These are phyloP conservation scores for Anguilla anguilla DNA, from an alignment of 2,797 vertebrate genomes.

Conservation along the genomic window DNA sequence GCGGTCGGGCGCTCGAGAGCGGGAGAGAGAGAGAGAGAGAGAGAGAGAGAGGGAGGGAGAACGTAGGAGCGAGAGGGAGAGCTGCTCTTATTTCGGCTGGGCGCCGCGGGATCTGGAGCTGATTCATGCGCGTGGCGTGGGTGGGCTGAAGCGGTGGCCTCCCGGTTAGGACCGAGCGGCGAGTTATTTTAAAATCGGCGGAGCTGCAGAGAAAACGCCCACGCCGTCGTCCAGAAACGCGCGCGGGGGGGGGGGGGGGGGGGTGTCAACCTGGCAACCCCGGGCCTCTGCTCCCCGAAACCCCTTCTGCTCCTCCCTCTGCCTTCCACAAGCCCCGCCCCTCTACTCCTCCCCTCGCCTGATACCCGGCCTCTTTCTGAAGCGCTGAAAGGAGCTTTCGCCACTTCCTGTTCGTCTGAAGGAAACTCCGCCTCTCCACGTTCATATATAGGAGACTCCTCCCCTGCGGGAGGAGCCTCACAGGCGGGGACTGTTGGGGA, in stretches of 20 bases:
- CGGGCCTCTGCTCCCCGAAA: constrained; percentile 56
- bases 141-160: background rate
- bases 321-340: too few species aligned
- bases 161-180: background rate
- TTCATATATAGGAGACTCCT: too few species aligned
- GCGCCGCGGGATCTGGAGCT: background rate
- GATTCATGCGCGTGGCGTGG: background rate
- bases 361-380: constrained; percentile 16
- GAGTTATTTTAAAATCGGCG: background rate
- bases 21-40: background rate
- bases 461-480: too few species aligned
- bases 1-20: background rate
- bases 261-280: constrained; percentile 44
- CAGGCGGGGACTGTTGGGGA: background rate
- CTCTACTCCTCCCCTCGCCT: background rate
- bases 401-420: constrained; percentile 20
- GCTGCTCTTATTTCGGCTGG: background rate
- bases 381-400: background rate
- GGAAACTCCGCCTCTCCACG: background rate
- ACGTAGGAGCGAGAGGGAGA: background rate
- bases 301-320: background rate
- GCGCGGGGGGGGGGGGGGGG: constrained; percentile 46
- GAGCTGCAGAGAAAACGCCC: background rate
- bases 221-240: background rate
- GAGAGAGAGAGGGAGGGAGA: background rate